These are phyloP conservation scores for Halichoeres trimaculatus DNA, from an alignment of 2,113 vertebrate genomes.

Conservation along the genomic window DNA sequence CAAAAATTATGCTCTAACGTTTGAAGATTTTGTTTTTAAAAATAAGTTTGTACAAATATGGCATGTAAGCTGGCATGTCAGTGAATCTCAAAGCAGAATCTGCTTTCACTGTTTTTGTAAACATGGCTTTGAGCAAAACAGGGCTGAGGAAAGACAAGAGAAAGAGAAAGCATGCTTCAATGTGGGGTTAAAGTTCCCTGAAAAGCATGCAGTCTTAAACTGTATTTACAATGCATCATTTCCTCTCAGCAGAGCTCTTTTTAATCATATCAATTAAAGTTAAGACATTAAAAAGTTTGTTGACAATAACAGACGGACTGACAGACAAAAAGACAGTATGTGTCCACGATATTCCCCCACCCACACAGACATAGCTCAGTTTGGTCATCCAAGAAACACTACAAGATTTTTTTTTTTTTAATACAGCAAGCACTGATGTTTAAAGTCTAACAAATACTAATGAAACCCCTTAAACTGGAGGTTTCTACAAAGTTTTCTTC, in stretches of 20 bases:
- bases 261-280: constrained; percentile 58
- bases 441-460: constrained; percentile 9
- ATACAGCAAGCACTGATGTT: constrained; percentile 27
- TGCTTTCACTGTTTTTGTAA: constrained; percentile 85
- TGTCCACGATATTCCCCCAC: constrained; percentile 53
- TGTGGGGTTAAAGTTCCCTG: constrained; percentile 65
- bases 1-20: constrained; percentile 63
- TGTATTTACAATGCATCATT: constrained; percentile 78
- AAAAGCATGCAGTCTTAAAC: constrained; percentile 81
- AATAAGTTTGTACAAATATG: constrained; percentile 83
- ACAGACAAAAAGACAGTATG: constrained; percentile 57
- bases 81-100: constrained; percentile 79
- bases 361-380: constrained; percentile 43
- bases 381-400: constrained; percentile 68
- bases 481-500: neutral
- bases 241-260: constrained; percentile 48
- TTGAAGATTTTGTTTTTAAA: constrained; percentile 75
- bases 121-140: constrained; percentile 83
- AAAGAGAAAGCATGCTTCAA: constrained; percentile 74
- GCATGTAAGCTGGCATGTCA: constrained; percentile 81
- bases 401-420: constrained; percentile 65
- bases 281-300: constrained; percentile 77
- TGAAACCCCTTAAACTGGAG: neutral
- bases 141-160: constrained; percentile 55
- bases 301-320: constrained; percentile 70